Conservation (phyloP, 2,888 invertebrate species). For the Molorchus minor region DNA sequence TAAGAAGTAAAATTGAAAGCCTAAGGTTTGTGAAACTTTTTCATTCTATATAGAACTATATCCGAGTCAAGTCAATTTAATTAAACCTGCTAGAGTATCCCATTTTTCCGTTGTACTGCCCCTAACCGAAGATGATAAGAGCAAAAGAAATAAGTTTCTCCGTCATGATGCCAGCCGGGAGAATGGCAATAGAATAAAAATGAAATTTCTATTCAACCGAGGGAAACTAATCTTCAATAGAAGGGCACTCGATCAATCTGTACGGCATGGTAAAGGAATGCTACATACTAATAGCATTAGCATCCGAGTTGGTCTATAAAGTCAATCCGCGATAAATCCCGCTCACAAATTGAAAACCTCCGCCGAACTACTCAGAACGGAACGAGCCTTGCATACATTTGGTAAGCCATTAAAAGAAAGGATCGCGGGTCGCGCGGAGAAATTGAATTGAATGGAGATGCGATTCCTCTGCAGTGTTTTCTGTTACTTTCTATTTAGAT, state of each 20-base stretch:
- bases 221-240: conserved; percentile 31
- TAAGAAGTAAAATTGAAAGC: too few relatives aligned
- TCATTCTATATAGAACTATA: too few relatives aligned
- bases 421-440: neutral
- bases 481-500: too few relatives aligned
- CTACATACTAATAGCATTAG: conserved; percentile 53
- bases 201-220: conserved; percentile 30
- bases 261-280: conserved; percentile 44
- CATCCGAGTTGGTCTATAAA: conserved; percentile 50
- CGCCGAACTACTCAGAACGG: conserved; percentile 38
- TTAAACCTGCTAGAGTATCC: neutral
- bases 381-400: conserved; percentile 42
- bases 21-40: too few relatives aligned
- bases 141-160: conserved; percentile 24
- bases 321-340: conserved; percentile 53
- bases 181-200: conserved; percentile 27
- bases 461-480: too few relatives aligned
- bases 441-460: neutral
- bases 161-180: conserved; percentile 9
- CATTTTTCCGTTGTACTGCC: neutral
- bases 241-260: conserved; percentile 46
- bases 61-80: too few relatives aligned
- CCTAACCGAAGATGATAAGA: neutral
- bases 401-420: conserved; percentile 12
- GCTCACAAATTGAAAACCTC: conserved; percentile 52